A percentile compares a stretch with the other conserved stretches of the same genome.
phyloP scores from a whole-genome alignment of 2,888 invertebrate species.

The Cheilosia vernalis region DNA sequence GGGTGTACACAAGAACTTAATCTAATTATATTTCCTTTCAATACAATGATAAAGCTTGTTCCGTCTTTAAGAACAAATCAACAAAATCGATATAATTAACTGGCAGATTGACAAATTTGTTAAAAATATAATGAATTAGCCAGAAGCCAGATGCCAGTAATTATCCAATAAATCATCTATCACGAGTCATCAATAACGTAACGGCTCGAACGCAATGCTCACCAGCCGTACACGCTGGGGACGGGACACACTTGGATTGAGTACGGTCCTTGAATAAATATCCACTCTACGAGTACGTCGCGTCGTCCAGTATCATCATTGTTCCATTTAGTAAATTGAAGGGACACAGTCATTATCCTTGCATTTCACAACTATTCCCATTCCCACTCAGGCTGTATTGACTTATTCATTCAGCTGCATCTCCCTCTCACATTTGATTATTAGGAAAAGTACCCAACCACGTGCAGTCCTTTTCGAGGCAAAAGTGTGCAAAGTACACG shows the following conservation, averaged over 20 bases:
- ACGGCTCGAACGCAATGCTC: constrained; percentile 2
- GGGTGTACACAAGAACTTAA: no score
- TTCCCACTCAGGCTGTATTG: constrained; percentile 11
- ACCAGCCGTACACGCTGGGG: background rate
- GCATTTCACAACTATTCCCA: constrained; percentile 17
- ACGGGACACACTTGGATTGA: background rate
- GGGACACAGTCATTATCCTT: background rate
- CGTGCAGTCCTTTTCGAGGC: constrained; percentile 20
- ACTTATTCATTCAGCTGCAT: constrained; percentile 19
- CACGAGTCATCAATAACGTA: constrained; percentile 24
- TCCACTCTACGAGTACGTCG: background rate
- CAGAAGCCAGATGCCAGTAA: background rate
- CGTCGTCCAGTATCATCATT: constrained; percentile 10
- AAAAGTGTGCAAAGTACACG: constrained; percentile 64
- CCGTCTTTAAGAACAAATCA: background rate
- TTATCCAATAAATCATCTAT: constrained; percentile 46
- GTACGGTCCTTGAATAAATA: constrained; percentile 31
- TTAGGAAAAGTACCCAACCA: constrained; percentile 25
- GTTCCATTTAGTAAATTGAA: constrained; percentile 40
- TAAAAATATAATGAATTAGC: constrained; percentile 42
- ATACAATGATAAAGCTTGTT: background rate
- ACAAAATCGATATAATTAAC: constrained; percentile 31
- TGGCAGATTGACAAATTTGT: constrained; percentile 22
- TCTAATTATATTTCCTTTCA: background rate
- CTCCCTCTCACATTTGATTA: constrained; percentile 7